Evolutionary conservation across 2,888 invertebrate species (phyloP).

Genomic region (Luperina nickerlii): DNA sequence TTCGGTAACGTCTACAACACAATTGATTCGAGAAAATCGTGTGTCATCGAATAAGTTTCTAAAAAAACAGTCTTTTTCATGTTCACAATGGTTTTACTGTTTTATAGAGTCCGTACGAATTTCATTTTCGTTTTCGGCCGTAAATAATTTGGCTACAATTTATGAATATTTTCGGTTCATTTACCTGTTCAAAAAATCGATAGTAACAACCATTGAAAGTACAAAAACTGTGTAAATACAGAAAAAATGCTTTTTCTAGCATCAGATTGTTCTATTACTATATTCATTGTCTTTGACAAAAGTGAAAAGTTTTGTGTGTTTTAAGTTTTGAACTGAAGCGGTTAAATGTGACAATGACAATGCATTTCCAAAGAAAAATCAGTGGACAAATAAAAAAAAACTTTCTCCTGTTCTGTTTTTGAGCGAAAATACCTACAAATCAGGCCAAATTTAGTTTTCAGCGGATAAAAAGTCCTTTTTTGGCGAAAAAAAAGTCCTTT

Average conservation of each 20-base stretch:
- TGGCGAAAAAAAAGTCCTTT: neutral
- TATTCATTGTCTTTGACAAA: neutral
- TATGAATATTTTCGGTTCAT: no score
- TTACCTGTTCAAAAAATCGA: neutral
- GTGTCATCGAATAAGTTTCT: slow-evolving; percentile 34
- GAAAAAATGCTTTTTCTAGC: neutral
- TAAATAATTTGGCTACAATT: neutral
- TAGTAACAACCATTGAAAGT: neutral
- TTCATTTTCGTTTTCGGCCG: neutral
- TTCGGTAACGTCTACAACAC: slow-evolving; percentile 60
- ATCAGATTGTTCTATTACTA: neutral
- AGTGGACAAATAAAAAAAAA: neutral
- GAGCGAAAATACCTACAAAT: no score
- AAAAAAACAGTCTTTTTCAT: neutral
- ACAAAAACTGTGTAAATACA: neutral
- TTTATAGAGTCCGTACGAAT: neutral
- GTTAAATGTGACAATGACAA: neutral
- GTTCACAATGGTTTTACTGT: neutral
- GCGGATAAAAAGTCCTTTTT: neutral
- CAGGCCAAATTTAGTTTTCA: neutral
- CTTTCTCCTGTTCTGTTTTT: no score
- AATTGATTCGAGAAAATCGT: slow-evolving; percentile 29
- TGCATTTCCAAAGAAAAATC: neutral
- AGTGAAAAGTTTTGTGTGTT: neutral
- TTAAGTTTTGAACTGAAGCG: neutral